Base-by-base conservation (phyloP, 2,113 vertebrate species). In the Lagopus muta region DNA sequence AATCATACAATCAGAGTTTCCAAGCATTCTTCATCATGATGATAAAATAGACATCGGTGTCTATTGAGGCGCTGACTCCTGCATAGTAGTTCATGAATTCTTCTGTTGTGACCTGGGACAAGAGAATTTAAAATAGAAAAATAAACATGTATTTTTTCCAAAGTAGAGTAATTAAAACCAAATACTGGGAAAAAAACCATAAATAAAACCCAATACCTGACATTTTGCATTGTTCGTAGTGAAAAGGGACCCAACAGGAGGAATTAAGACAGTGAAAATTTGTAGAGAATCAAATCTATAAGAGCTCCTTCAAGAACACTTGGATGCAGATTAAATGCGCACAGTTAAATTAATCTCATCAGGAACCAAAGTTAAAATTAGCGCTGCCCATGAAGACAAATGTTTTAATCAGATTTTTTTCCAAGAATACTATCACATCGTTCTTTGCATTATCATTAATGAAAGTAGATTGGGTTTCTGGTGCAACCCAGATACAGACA, bases 81-180 rank as follows among this genome's bases (percentile, higher is more conserved):
- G 98, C 97, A 55, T 99, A 99, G 95, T 99, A 99, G 97, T 99
- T 99, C 86, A 99, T 64, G 81, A 99, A 99, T 95, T 99, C 99
- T 25, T 99, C 99, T 24, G 97, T 97, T 82, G 99, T 99, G 81
- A 99, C 98, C 99, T 99, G 96, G 67, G 76, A 90, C 30, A 48
- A 89, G 89, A 92, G 77, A 78, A 93, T 97, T 67, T 94, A 93
- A 97, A 92, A 96, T 2, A 75, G 18, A 71, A 82, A 94, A 80
- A 27, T 28, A 10, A 85, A 94, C 2, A 3, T 86, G 93, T 34
- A 22, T 28, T 42, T 91, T 75, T 81, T 57, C 47, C 57, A 61
- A 52, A 9, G 9, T 58, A 0, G 34, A n/a, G 72, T 13, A 57
- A 52, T 47, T n/a, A 88, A 85, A 92, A 30, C 11, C 5, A 80